Base-by-base conservation (phyloP, 2,797 vertebrate genomes). In the Carapus acus region DNA sequence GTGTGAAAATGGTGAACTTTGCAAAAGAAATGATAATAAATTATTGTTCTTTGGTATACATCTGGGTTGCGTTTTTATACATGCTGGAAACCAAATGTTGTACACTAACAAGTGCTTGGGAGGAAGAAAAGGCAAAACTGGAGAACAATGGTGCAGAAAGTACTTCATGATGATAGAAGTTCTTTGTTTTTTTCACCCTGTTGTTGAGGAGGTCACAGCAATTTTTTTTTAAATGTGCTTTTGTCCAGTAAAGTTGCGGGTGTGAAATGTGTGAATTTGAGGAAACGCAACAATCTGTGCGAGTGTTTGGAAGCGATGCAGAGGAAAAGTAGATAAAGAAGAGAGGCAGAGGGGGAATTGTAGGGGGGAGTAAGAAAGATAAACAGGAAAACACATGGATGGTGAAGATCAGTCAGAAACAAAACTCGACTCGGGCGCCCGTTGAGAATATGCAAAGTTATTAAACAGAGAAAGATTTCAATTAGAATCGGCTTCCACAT, bases 401-500 rank as follows among this genome's bases (percentile, higher is more conserved):
- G 14, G 41, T 54, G 12, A 53, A 54, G 31, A 50, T 16, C 43
- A 54, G 22, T 24, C n/a, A n/a, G n/a, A n/a, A n/a, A n/a, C n/a
- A n/a, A n/a, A n/a, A n/a, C n/a, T n/a, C n/a, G n/a, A n/a, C n/a
- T n/a, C n/a, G n/a, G n/a, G n/a, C 34, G 1, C 34, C 33, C 75
- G 79, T 44, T 64, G 46, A 57, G 58, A 76, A 71, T 65, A 53
- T 84, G 88, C 88, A 90, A 87, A 88, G 87, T 90, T 89, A 90
- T 92, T 91, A 74, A 91, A 90, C 89, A 90, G 87, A 89, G 86
- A 88, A 87, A 88, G 88, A 92, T 93, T 93, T 93, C 88, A 93
- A 94, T 93, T 94, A 92, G 92, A 93, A 92, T 88, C 87, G 84
- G 85, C 89, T 91, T 91, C 88, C 89, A 91, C 89, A 90, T 59